phyloP scores from a whole-genome alignment of 2,797 vertebrate species.

The Kryptolebias ocellatus region DNA sequence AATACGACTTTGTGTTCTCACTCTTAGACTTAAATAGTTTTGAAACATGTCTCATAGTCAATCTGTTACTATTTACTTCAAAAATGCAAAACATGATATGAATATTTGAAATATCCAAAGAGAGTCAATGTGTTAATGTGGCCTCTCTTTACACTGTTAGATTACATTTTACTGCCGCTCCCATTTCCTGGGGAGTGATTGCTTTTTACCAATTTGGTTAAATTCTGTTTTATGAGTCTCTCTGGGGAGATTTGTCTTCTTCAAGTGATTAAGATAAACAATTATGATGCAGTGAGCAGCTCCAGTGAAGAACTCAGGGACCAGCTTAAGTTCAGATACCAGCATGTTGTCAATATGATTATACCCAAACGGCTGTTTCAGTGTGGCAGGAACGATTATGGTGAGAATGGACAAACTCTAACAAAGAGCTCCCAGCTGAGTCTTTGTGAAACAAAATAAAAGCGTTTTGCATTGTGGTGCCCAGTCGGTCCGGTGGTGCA shows the following conservation, averaged over 20 bases:
- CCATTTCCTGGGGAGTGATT: conserved; percentile 7
- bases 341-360: neutral
- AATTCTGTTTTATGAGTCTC: conserved; percentile 10
- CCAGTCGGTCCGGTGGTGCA: neutral
- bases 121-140: neutral
- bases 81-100: neutral
- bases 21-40: no score
- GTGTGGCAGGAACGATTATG: conserved; percentile 1
- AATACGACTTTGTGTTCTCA: no score
- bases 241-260: conserved; percentile 1
- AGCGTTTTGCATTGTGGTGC: neutral
- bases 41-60: neutral
- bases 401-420: neutral
- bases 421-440: neutral
- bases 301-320: neutral
- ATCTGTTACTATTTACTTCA: neutral
- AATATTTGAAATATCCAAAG: neutral
- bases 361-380: conserved; percentile 10
- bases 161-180: neutral
- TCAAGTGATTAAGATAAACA: conserved; percentile 1
- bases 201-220: conserved; percentile 15
- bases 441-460: neutral
- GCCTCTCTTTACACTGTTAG: neutral
- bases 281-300: neutral
- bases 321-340: neutral